Evolutionary conservation across 2,113 vertebrate species (phyloP).

Genomic region (Gasterosteus aculeatus): DNA sequence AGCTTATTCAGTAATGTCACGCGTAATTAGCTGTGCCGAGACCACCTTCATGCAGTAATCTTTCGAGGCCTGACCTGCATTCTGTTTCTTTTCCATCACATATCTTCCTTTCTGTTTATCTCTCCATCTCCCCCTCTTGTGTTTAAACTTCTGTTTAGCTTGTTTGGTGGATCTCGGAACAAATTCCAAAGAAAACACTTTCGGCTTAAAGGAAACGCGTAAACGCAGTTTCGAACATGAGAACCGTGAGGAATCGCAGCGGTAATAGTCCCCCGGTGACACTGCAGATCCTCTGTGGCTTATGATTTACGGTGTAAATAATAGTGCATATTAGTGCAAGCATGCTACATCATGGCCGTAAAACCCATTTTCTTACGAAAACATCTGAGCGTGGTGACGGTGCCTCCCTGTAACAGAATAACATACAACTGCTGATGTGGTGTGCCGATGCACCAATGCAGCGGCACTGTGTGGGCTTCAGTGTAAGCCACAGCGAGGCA

Average conservation of each 20-base stretch:
- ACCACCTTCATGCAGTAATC: slow-evolving; percentile 71
- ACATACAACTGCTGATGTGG: slow-evolving; percentile 23
- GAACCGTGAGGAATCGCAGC: slow-evolving; percentile 36
- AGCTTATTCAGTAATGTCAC: slow-evolving; percentile 76
- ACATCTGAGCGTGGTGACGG: slow-evolving; percentile 2
- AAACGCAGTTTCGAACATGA: slow-evolving; percentile 23
- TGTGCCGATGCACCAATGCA: slow-evolving; percentile 44
- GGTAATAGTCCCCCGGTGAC: slow-evolving; percentile 8
- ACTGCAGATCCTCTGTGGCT: slow-evolving; percentile 12
- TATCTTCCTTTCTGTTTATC: neutral
- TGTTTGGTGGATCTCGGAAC: slow-evolving; percentile 63
- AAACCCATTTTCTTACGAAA: slow-evolving; percentile 24
- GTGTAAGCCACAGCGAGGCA: slow-evolving; percentile 64
- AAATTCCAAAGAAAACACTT: slow-evolving; percentile 57
- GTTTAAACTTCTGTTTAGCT: slow-evolving; percentile 36
- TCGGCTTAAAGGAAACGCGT: slow-evolving; percentile 24
- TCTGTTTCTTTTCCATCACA: slow-evolving; percentile 17
- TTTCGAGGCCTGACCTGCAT: slow-evolving; percentile 66
- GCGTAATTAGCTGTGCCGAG: slow-evolving; percentile 69
- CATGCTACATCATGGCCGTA: neutral
- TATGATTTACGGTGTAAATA: slow-evolving; percentile 44
- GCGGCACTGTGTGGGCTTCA: slow-evolving; percentile 55
- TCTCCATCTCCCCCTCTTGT: neutral
- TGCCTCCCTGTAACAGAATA: neutral
- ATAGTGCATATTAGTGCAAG: slow-evolving; percentile 9